Conservation (phyloP, 2,113 vertebrate species). For the Sander lucioperca region DNA sequence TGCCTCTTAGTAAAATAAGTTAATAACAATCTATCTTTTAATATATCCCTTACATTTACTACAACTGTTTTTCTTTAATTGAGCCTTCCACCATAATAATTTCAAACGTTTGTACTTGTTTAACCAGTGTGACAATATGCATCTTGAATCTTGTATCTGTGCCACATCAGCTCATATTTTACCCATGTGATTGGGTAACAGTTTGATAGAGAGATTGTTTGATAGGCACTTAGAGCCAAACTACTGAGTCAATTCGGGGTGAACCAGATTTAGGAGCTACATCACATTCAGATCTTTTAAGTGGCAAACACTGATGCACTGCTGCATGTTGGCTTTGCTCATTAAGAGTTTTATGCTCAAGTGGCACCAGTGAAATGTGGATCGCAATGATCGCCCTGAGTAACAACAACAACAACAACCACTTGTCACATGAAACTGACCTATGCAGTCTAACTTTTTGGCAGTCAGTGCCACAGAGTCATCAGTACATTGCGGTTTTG, state of each 20-base stretch:
- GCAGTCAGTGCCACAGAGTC: neutral
- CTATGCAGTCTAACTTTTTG: conserved; percentile 6
- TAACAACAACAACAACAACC: conserved; percentile 44
- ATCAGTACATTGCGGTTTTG: neutral
- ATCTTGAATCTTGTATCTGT: neutral
- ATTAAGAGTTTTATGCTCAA: conserved; percentile 14
- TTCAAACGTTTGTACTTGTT: too few relatives aligned
- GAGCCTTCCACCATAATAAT: too few relatives aligned
- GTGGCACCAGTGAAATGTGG: neutral
- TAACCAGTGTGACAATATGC: too few relatives aligned
- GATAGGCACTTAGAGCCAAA: neutral
- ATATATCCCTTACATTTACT: too few relatives aligned
- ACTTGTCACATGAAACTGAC: conserved; percentile 19
- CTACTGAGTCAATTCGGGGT: neutral
- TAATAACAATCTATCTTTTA: too few relatives aligned
- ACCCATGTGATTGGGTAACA: neutral
- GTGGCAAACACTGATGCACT: neutral
- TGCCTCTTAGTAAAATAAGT: too few relatives aligned
- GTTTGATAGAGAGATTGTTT: conserved; percentile 19
- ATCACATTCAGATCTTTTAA: neutral
- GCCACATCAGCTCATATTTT: conserved; percentile 1
- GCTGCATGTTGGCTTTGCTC: neutral
- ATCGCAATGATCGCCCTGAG: neutral
- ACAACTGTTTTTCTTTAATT: too few relatives aligned
- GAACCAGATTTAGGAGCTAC: neutral